Conservation (phyloP, 2,113 vertebrate genomes). For the Nycticryphes semicollaris region DNA sequence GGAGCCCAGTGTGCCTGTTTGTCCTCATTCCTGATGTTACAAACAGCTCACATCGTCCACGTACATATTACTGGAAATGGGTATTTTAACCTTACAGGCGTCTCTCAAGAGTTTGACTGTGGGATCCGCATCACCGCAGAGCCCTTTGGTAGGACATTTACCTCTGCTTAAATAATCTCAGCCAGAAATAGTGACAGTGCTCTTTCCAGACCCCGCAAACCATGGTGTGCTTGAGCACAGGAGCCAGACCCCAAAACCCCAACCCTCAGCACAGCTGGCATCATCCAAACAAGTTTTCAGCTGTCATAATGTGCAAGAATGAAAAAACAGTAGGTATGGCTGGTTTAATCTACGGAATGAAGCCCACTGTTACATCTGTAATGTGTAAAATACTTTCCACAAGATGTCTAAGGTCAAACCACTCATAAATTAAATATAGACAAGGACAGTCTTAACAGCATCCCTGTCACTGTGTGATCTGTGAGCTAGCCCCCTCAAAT, state of each 20-base stretch:
- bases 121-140: neutral
- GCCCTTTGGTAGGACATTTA: neutral
- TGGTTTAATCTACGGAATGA: neutral
- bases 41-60: neutral
- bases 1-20: neutral
- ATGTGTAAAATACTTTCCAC: neutral
- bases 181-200: neutral
- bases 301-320: neutral
- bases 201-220: neutral
- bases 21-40: neutral
- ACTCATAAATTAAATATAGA: neutral
- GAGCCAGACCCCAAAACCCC: fast-evolving
- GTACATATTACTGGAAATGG: neutral
- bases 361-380: neutral
- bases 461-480: neutral
- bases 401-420: neutral
- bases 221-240: neutral
- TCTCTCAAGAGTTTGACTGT: neutral
- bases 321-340: neutral
- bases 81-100: neutral
- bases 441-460: neutral
- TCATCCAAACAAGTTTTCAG: neutral
- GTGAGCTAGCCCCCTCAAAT: neutral
- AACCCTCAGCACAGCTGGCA: neutral
- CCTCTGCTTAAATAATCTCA: neutral